Base-by-base conservation (phyloP, 2,888 invertebrate genomes). In the Ormia ochracea region DNA sequence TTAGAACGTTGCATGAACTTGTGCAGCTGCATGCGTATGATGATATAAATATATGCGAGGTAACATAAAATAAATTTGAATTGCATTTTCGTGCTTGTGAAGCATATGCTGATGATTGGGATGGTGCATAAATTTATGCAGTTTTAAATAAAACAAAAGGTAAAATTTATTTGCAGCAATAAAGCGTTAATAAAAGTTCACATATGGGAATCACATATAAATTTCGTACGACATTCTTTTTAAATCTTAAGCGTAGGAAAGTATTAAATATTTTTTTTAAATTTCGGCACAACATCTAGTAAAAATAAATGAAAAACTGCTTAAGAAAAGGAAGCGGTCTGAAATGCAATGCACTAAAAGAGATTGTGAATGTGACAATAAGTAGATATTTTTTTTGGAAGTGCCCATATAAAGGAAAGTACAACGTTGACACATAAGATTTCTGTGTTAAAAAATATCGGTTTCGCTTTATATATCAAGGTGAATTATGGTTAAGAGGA, bases 51-150 rank as follows among this genome's bases (percentile, higher is more conserved):
- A 7, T 17, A 33, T n/a, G 12, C 48, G 17, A n/a, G n/a, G 10
- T 41, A 14, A 10, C 17, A 69, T 56, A 17, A 38, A 77, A 63
- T 59, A 33, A 38, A 70, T 56, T 63, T 70, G 69, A 70, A 77
- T 77, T 77, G 76, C 23, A 58, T 58, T 77, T 69, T 69, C 56
- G 70, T 69, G 69, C 70, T 65, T 69, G 41, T 31, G 41, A 69
- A 70, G 28, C 56, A 56, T 23, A 31, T 56, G 61, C n/a, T 63
- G 31, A 56, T 38, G 48, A 65, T 74, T 63, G 63, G 31, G 31
- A 19, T 41, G 48, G 50, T 65, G 31, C 69, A 77, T 56, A 43
- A 58, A 65, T 69, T 28, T 17, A 31, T 45, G 38, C 19, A 31
- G 48, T 41, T 48, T 54, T 69, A 19, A 56, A 63, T 61, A 54